phyloP scores from a whole-genome alignment of 2,888 invertebrate species.

The Conomelus anceps region DNA sequence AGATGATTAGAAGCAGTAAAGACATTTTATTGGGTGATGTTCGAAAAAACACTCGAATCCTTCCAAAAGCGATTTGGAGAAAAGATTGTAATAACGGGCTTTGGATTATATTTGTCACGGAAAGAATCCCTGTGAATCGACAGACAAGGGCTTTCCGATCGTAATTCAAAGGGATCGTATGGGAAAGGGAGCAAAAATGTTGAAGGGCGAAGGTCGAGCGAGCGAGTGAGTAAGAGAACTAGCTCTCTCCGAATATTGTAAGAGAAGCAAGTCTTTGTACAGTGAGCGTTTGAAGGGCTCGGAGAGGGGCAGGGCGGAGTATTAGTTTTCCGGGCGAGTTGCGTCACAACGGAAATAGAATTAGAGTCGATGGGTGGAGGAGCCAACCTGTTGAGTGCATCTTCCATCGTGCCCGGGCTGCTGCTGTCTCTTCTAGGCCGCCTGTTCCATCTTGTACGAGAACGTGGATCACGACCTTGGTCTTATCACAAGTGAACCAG shows the following conservation, averaged over 20 bases:
- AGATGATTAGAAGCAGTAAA: background rate
- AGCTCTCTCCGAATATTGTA: background rate
- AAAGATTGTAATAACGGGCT: background rate
- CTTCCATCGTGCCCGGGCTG: background rate
- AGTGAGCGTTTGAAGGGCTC: background rate
- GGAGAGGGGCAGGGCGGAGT: background rate
- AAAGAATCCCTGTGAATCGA: background rate
- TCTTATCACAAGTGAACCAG: background rate
- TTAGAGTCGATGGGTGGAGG: conserved; percentile 2
- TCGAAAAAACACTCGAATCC: background rate
- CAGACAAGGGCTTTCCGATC: background rate
- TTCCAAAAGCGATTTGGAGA: background rate
- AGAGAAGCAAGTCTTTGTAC: background rate
- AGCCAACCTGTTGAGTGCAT: background rate
- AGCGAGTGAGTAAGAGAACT: background rate
- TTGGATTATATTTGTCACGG: background rate
- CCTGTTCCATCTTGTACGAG: background rate
- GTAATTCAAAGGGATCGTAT: background rate
- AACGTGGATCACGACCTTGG: background rate
- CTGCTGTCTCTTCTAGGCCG: background rate
- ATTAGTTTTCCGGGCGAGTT: conserved; percentile 4
- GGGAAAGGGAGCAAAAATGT: background rate
- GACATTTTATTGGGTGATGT: background rate
- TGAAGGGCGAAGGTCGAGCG: background rate
- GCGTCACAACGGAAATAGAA: conserved; percentile 9